Percentiles rank a stretch among this genome's conserved stretches.
These are phyloP conservation scores for Pseudochaenichthys georgianus DNA, from an alignment of 2,797 vertebrate species.

Conservation along the genomic window DNA sequence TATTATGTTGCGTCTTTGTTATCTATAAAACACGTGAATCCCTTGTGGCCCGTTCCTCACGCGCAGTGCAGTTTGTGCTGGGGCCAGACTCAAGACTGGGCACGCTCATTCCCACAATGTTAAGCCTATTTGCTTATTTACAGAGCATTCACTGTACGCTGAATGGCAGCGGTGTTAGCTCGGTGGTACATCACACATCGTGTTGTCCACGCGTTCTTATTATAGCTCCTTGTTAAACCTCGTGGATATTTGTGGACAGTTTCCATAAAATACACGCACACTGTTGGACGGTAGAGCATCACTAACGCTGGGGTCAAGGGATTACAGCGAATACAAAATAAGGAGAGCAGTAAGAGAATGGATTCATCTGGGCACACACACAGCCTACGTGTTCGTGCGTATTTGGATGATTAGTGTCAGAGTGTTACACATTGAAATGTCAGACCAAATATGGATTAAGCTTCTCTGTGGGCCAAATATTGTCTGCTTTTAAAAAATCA, in stretches of 20 bases:
- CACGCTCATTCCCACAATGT: slow-evolving; percentile 46
- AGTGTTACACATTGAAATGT: slow-evolving; percentile 7
- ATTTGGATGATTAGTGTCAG: slow-evolving; percentile 3
- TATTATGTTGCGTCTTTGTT: slow-evolving; percentile 61
- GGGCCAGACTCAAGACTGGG: slow-evolving; percentile 61
- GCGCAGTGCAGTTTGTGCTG: slow-evolving; percentile 23
- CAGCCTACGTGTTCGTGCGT: neutral
- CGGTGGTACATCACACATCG: slow-evolving; percentile 40
- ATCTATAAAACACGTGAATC: slow-evolving; percentile 64
- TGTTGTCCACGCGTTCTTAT: slow-evolving; percentile 27
- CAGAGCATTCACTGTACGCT: slow-evolving; percentile 12
- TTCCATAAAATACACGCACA: slow-evolving; percentile 14
- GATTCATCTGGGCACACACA: neutral
- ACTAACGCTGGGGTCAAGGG: neutral
- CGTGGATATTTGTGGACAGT: slow-evolving; percentile 7
- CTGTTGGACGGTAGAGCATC: neutral
- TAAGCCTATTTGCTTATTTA: slow-evolving; percentile 44
- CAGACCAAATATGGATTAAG: neutral
- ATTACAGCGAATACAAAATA: neutral
- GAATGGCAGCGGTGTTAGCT: slow-evolving; percentile 32
- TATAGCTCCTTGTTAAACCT: slow-evolving; percentile 18
- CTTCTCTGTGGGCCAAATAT: slow-evolving; percentile 1
- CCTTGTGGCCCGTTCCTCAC: slow-evolving; percentile 62
- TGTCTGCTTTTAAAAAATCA: neutral
- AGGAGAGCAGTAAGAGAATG: neutral